Evolutionary conservation across 2,797 vertebrate genomes (phyloP), one percentile per base, ranked within the genome.

Genomic region (Enteromius viviparus): DNA sequence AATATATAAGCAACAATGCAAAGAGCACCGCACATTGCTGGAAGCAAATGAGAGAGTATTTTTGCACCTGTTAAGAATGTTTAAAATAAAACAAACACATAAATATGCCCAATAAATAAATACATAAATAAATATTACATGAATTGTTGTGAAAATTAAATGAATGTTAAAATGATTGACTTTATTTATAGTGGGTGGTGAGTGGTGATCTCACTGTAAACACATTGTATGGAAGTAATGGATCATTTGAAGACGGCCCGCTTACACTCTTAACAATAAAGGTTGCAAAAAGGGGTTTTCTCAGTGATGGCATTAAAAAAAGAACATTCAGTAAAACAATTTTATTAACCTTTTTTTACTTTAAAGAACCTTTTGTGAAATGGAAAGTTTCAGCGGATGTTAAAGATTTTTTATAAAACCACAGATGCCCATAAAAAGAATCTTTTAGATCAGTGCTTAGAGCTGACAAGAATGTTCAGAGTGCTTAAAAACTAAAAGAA

Each of bases 151-250:
- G 32, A 32, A 32, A 32, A 3, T 32, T 32, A 32, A 32, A 32
- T 32, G 32, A 32, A 32, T 32, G 32, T 32, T 34, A 4, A 40
- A 8, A 40, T 8, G 6, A 7, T 40, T 8, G 1, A 8, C 6
- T 8, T 40, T 40, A 1, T 40, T 8, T 40, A 40, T 40, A 8
- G 1, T 8, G 6, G 6, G 6, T 8, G 37, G 6, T 8, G 6
- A 7, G 6, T 1, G 40, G 8, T 8, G 8, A 9, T 42, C 80
- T 86, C 82, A 85, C 82, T 53, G 71, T 34, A 83, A 82, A 83
- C 23, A n/a, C 49, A 5, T 58, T 87, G 69, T 58, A 83, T 87
- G 75, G 84, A 78, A 80, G 81, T 89, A 91, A 91, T 92, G 89
- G 91, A 89, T 82, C 74, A 82, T 78, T 85, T 72, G 78, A 89